Evolutionary conservation across 1,140 invertebrate species (phyloP), one percentile per base, ranked within the genome.

Genomic region (Drosophila persimilis): DNA sequence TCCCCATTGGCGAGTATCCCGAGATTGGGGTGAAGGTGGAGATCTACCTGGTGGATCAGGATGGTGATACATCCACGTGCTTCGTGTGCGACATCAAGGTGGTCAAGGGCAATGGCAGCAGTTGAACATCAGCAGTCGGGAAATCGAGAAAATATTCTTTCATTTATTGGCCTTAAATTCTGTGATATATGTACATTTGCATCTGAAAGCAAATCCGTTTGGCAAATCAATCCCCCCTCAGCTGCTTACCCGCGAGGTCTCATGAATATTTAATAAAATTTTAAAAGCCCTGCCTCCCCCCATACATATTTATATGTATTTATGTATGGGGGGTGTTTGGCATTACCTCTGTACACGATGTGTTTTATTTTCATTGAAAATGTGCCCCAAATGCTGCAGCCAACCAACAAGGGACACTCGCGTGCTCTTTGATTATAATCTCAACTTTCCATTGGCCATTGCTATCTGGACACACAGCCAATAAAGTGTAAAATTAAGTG

Each of bases 11-110:
- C 1, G 81, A 79, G 41, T 91, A 91, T 55, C 90, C 86, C 0
- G 90, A 91, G 54, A 76, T 91, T 3, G 85, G 83, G 29, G 80
- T 86, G 0, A 91, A 86, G 44, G 78, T 91, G 43, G 90, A 91
- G 54, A 77, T 91, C 13, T 75, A 77, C 56, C n/a, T 91, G 43
- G 83, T 77, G 35, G 90, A 91, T 73, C 86, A 90, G 63, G 80
- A 91, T 61, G 39, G 45, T 3, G 81, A 84, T 3, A 17, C 72
- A 0, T 73, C 77, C 9, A 90, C 79, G 8, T 91, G 90, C 56
- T 91, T 91, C 20, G 53, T 75, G 0, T 90, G 89, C 51, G 86
- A 89, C 41, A 91, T 91, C 15, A 90, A 90, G 55, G 90, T 91
- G 6, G 89, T 83, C 31, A 90, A 90, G 47, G 63, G 52, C 1